These are phyloP conservation scores for Tetranychus urticae DNA, from an alignment of 1,140 invertebrate species.

Conservation along the genomic window DNA sequence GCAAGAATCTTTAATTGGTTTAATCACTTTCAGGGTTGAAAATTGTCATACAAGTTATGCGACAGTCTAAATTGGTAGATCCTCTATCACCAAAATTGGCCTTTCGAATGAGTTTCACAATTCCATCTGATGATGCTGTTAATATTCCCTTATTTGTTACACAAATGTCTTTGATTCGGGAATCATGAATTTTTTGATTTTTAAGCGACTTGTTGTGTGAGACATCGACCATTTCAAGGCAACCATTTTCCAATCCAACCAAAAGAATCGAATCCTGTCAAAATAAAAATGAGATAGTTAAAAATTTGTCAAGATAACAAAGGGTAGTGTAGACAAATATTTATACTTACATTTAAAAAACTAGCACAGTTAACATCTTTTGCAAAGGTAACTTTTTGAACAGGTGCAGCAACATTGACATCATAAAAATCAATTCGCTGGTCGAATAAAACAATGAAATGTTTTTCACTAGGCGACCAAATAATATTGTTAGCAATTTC, in stretches of 20 bases:
- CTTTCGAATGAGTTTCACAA: neutral
- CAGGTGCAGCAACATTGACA: neutral
- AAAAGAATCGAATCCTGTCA: neutral
- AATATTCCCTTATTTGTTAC: neutral
- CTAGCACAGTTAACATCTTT: slow-evolving; percentile 7
- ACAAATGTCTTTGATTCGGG: neutral
- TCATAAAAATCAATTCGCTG: slow-evolving; percentile 9
- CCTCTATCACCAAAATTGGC: neutral
- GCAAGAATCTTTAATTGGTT: no score
- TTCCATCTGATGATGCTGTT: neutral
- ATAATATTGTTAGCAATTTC: slow-evolving; percentile 15
- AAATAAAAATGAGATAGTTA: neutral
- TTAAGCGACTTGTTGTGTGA: neutral
- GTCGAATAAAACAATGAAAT: slow-evolving; percentile 8
- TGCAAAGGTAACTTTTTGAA: slow-evolving; percentile 8
- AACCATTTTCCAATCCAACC: neutral
- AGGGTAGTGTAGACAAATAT: neutral
- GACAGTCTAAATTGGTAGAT: neutral
- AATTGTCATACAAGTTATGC: neutral
- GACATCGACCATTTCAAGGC: neutral
- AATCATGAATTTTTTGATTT: neutral
- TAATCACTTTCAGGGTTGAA: neutral
- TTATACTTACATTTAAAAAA: slow-evolving; percentile 7
- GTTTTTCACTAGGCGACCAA: slow-evolving; percentile 8
- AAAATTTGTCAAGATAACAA: neutral